phyloP scores from a whole-genome alignment of 2,888 invertebrate species.

The Ganaspis brasiliensis region DNA sequence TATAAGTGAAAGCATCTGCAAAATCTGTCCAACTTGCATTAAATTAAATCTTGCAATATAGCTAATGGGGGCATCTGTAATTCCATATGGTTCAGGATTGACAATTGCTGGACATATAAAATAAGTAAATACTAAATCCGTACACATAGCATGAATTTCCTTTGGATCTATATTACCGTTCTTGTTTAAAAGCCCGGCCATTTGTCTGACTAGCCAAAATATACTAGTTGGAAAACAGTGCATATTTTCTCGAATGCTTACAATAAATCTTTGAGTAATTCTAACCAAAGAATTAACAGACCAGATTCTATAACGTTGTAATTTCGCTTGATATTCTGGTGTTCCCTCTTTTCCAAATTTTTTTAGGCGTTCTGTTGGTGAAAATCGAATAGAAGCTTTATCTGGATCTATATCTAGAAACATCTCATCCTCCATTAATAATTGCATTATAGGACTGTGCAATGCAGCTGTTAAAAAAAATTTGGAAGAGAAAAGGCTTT shows the following conservation, averaged over 20 bases:
- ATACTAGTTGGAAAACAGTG: conserved; percentile 94
- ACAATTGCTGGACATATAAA: conserved; percentile 98
- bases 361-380: conserved; percentile 82
- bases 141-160: conserved; percentile 88
- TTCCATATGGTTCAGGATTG: conserved; percentile 97
- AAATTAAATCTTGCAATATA: conserved; percentile 94
- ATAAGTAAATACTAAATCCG: conserved; percentile 95
- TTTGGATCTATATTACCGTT: conserved; percentile 82
- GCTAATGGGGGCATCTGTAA: conserved; percentile 95
- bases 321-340: conserved; percentile 87
- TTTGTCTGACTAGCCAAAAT: conserved; percentile 94
- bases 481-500: conserved; percentile 94
- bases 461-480: conserved; percentile 96
- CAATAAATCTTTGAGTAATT: conserved; percentile 91
- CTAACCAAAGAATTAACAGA: conserved; percentile 90
- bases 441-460: conserved; percentile 94
- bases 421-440: conserved; percentile 94
- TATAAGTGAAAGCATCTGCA: conserved; percentile 94
- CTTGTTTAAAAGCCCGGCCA: conserved; percentile 87
- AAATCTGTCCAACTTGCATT: conserved; percentile 94
- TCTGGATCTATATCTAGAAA: conserved; percentile 96
- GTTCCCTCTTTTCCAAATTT: conserved; percentile 91
- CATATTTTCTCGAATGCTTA: conserved; percentile 91
- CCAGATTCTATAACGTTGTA: conserved; percentile 90
- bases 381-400: conserved; percentile 87